Evolutionary conservation across 2,113 vertebrate species (phyloP).

Genomic region (Nettapus auritus): DNA sequence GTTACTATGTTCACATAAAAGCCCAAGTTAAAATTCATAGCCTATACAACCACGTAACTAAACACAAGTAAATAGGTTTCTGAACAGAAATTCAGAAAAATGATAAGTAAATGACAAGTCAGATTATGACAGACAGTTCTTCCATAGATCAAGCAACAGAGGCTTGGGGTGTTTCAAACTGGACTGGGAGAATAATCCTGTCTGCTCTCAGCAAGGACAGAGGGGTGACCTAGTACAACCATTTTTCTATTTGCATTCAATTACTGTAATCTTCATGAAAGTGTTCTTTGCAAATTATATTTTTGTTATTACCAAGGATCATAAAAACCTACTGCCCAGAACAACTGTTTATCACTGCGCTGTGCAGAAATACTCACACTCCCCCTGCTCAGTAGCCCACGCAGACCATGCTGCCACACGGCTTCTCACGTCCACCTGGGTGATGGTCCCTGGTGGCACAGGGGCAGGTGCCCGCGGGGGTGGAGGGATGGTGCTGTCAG

Average conservation of each 20-base stretch:
- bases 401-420: slow-evolving; percentile 89
- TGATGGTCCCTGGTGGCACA: slow-evolving; percentile 79
- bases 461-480: slow-evolving; percentile 89
- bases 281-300: accelerated
- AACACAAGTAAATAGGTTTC: not conserved
- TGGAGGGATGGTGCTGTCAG: slow-evolving; percentile 87
- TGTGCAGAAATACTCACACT: slow-evolving; percentile 79
- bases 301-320: accelerated
- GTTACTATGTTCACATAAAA: not conserved
- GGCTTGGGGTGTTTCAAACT: not conserved
- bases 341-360: accelerated
- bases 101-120: not conserved
- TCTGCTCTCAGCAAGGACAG: not conserved
- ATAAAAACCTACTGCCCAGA: not conserved
- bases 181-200: not conserved
- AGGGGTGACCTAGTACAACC: not conserved
- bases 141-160: not conserved
- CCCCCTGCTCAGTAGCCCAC: slow-evolving; percentile 87
- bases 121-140: not conserved
- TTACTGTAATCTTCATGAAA: accelerated
- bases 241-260: not conserved
- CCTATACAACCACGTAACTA: not conserved
- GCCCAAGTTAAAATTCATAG: not conserved
- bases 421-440: slow-evolving; percentile 85
- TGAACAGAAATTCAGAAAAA: not conserved